Percentiles rank a stretch among this genome's conserved stretches.
phyloP scores from a whole-genome alignment of 2,888 invertebrate species.

The Dyspetes luteomarginatus region DNA sequence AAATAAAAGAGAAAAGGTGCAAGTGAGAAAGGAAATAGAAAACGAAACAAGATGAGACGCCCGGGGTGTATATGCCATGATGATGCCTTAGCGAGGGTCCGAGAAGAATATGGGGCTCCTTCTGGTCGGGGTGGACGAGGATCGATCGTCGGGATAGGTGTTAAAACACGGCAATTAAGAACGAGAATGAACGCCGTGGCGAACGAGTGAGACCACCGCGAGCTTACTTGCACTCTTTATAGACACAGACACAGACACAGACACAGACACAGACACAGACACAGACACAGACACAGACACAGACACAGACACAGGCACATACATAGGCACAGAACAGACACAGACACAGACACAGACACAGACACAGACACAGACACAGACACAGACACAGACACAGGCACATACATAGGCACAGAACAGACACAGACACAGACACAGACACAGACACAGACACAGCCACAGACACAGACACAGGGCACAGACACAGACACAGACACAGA shows the following conservation, averaged over 20 bases:
- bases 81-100: conserved; percentile 8
- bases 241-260: too few species aligned
- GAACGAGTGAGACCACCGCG: conserved; percentile 78
- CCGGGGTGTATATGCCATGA: conserved; percentile 36
- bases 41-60: conserved; percentile 37
- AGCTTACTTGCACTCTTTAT: conserved; percentile 63
- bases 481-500: too few species aligned
- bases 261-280: neutral
- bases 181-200: conserved; percentile 76
- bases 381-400: too few species aligned
- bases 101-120: conserved; percentile 56
- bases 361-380: too few species aligned
- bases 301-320: too few species aligned
- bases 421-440: too few species aligned
- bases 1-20: conserved; percentile 14
- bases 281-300: too few species aligned
- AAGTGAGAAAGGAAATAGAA: conserved; percentile 28
- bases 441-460: too few species aligned
- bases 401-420: too few species aligned
- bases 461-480: too few species aligned
- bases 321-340: too few species aligned
- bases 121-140: conserved; percentile 65
- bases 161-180: conserved; percentile 84
- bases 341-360: neutral
- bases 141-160: conserved; percentile 79